Evolutionary conservation across 2,113 vertebrate genomes (phyloP).

Genomic region (Sialia sialis): DNA sequence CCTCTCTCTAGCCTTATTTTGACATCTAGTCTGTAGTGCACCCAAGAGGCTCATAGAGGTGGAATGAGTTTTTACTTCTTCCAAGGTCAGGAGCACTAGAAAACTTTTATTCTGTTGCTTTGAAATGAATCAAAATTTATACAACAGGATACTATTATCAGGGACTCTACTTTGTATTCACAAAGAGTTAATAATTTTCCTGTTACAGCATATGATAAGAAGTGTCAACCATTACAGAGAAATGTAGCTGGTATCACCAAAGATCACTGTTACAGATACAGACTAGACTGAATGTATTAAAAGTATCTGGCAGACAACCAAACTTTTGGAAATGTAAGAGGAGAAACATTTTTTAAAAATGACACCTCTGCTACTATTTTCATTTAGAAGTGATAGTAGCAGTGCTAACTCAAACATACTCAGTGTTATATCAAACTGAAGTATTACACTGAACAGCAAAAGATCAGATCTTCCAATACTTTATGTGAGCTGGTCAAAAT

Average conservation of each 20-base stretch:
- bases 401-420: background rate
- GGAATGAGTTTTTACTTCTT: background rate
- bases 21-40: background rate
- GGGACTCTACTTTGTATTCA: background rate
- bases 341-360: background rate
- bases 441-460: background rate
- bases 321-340: background rate
- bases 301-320: background rate
- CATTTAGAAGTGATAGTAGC: background rate
- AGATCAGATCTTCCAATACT: background rate
- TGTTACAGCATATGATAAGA: background rate
- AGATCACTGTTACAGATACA: background rate
- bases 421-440: background rate
- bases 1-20: background rate
- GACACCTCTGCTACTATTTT: background rate
- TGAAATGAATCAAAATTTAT: background rate
- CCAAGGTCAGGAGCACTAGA: background rate
- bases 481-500: background rate
- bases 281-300: background rate
- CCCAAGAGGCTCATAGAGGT: background rate
- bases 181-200: background rate
- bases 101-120: background rate
- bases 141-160: background rate
- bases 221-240: background rate
- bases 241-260: background rate